These are phyloP conservation scores for Bufo gargarizans DNA, from an alignment of 2,113 vertebrate genomes.

Conservation along the genomic window DNA sequence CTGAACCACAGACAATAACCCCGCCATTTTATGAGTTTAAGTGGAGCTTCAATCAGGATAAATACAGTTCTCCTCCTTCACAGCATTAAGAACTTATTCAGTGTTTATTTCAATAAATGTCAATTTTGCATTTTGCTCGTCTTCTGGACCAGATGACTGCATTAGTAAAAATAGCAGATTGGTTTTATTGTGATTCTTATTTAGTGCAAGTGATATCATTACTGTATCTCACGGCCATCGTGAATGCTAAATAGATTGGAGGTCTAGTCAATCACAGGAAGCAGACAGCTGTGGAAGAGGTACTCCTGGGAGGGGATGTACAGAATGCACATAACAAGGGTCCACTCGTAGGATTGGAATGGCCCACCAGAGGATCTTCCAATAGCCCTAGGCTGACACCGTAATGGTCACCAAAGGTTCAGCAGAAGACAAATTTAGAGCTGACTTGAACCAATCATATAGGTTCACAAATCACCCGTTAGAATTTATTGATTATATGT, in stretches of 20 bases:
- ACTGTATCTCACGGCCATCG: background rate
- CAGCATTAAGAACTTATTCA: slow-evolving; percentile 61
- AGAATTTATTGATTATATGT: no score
- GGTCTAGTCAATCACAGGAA: background rate
- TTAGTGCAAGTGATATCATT: background rate
- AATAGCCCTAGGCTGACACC: no score
- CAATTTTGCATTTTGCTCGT: background rate
- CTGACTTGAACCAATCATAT: no score
- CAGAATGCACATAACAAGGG: background rate
- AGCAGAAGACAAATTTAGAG: no score
- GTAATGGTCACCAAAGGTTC: no score
- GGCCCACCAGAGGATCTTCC: no score
- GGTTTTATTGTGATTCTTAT: slow-evolving; percentile 9
- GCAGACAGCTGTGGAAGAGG: background rate
- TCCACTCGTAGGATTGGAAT: background rate
- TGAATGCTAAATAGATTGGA: background rate
- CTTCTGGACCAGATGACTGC: background rate
- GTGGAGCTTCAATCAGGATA: slow-evolving; percentile 49
- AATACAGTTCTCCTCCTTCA: slow-evolving; percentile 52
- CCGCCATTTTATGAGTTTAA: slow-evolving; percentile 39
- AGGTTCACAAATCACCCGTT: no score
- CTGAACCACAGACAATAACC: slow-evolving; percentile 44
- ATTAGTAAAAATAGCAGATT: slow-evolving; percentile 30
- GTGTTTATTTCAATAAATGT: slow-evolving; percentile 27
- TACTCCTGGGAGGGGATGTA: no score